Conservation (phyloP, 2,113 vertebrate genomes). For the Brachyistius frenatus region DNA sequence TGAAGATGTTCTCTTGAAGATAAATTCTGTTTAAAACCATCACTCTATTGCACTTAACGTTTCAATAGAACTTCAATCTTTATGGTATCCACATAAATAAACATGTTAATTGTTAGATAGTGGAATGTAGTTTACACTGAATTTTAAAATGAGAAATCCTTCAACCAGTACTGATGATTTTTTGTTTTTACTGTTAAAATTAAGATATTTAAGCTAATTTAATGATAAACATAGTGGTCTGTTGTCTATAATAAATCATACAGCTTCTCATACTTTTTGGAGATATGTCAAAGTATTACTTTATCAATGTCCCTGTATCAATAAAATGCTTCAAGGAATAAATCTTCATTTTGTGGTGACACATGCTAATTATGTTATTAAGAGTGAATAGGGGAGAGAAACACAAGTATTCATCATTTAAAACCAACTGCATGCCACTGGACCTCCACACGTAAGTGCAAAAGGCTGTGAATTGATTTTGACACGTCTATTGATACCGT, state of each 20-base stretch:
- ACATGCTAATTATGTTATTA: conserved; percentile 20
- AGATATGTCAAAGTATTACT: conserved; percentile 78
- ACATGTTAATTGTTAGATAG: conserved; percentile 30
- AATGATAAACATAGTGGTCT: conserved; percentile 27
- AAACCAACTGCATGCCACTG: conserved; percentile 68
- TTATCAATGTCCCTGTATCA: conserved; percentile 72
- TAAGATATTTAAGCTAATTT: conserved; percentile 4
- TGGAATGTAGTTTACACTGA: conserved; percentile 20
- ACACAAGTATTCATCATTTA: conserved; percentile 49
- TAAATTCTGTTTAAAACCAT: conserved; percentile 30
- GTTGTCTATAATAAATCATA: conserved; percentile 5
- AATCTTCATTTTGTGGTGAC: conserved; percentile 18
- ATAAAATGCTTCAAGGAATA: conserved; percentile 38
- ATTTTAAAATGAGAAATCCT: conserved; percentile 9
- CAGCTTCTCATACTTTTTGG: conserved; percentile 28
- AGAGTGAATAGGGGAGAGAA: neutral
- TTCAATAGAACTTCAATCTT: conserved; percentile 46
- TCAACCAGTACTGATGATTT: conserved; percentile 14
- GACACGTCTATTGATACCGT: conserved; percentile 52
- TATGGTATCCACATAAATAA: conserved; percentile 47
- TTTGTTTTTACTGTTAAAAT: conserved; percentile 27
- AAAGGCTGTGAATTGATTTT: conserved; percentile 61
- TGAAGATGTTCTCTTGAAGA: conserved; percentile 9
- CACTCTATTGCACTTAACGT: conserved; percentile 71
- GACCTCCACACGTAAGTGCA: conserved; percentile 74